Percentiles rank a stretch among this genome's conserved stretches.
These are phyloP conservation scores for Stictonetta naevosa DNA, from an alignment of 2,113 vertebrate species.

Conservation along the genomic window DNA sequence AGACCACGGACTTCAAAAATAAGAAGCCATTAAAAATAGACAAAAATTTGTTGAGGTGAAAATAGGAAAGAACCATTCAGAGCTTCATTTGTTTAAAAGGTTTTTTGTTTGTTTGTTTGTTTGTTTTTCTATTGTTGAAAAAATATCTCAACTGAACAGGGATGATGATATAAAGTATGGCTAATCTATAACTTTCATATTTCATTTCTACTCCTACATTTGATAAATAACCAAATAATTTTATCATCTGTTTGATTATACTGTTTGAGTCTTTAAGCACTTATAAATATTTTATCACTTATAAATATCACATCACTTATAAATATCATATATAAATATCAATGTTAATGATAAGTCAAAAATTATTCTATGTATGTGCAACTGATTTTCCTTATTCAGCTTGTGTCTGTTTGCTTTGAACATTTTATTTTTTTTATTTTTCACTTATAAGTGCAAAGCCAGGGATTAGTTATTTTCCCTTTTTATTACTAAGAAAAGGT, in stretches of 20 bases:
- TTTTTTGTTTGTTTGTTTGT: neutral
- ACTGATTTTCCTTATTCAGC: constrained; percentile 4
- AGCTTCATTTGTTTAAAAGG: neutral
- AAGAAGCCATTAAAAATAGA: neutral
- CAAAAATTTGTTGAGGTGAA: neutral
- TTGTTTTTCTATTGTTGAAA: neutral
- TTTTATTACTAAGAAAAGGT: constrained; percentile 23
- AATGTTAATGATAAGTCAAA: neutral
- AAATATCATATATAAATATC: no score
- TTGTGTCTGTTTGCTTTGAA: neutral
- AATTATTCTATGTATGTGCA: neutral
- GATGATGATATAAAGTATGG: neutral
- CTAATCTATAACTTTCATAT: neutral
- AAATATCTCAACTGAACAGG: neutral
- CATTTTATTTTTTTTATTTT: accelerated
- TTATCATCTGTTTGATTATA: neutral
- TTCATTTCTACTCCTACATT: neutral
- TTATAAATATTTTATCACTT: neutral
- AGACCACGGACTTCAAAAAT: neutral
- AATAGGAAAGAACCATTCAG: neutral
- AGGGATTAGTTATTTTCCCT: neutral
- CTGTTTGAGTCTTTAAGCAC: neutral
- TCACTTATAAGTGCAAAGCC: neutral
- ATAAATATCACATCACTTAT: neutral
- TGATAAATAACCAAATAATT: neutral